These are phyloP conservation scores for Cenopis cana DNA, from an alignment of 2,888 invertebrate genomes.

Conservation along the genomic window DNA sequence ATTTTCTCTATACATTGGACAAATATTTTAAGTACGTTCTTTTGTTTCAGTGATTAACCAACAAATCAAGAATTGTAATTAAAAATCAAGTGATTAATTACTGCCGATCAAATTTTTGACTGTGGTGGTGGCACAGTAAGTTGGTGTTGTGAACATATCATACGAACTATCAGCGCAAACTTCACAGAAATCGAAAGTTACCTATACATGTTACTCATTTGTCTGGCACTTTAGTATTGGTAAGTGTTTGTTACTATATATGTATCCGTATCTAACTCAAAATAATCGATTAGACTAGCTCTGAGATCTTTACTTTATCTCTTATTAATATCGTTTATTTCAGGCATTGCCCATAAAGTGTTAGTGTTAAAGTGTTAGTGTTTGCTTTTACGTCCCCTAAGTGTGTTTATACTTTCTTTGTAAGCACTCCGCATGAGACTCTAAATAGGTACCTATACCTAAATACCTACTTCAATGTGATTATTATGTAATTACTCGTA, in stretches of 20 bases:
- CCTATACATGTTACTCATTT: no score
- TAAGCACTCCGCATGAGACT: no score
- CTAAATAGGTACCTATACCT: no score
- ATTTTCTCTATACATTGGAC: neutral
- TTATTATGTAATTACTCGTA: neutral
- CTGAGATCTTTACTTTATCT: no score
- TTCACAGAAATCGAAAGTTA: constrained; percentile 6
- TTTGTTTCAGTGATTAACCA: constrained; percentile 66
- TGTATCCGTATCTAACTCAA: neutral
- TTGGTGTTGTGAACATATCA: constrained; percentile 5
- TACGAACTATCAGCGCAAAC: neutral
- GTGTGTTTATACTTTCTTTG: no score
- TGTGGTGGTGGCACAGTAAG: neutral
- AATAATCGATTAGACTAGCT: neutral
- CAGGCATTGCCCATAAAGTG: no score
- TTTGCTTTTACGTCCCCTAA: no score
- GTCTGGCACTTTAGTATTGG: constrained; percentile 66
- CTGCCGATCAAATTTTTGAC: neutral
- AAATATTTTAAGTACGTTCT: constrained; percentile 33
- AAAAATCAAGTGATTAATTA: constrained; percentile 8
- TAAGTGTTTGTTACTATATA: constrained; percentile 54
- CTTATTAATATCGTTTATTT: no score
- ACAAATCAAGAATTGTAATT: constrained; percentile 55
- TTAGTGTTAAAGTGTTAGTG: no score
- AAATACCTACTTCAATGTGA: neutral